A percentile compares a stretch with the other conserved stretches of the same genome.
These are phyloP conservation scores for Polymixis flavicincta DNA, from an alignment of 2,888 invertebrate species.

Conservation along the genomic window DNA sequence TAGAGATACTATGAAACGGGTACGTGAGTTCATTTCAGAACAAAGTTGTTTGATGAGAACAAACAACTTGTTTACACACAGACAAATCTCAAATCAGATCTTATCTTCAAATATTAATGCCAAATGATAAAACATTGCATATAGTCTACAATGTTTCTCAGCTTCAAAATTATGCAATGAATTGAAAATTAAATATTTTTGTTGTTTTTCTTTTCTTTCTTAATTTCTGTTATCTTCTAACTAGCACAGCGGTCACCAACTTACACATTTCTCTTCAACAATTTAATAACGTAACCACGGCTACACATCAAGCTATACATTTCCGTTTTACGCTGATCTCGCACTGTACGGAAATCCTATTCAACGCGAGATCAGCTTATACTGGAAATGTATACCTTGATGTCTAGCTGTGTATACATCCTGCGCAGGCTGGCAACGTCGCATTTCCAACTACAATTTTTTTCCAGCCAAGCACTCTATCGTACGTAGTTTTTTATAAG, in stretches of 20 bases:
- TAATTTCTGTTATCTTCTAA: neutral
- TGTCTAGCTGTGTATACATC: too few relatives aligned
- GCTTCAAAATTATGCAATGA: neutral
- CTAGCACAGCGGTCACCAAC: neutral
- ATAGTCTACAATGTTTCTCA: neutral
- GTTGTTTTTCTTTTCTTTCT: neutral
- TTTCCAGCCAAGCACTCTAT: too few relatives aligned
- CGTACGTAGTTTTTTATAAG: too few relatives aligned
- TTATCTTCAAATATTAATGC: constrained; percentile 18
- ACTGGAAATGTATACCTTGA: too few relatives aligned
- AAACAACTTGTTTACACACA: neutral
- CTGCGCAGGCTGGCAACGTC: too few relatives aligned
- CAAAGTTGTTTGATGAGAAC: neutral
- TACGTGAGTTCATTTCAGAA: constrained; percentile 82
- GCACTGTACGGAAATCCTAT: too few relatives aligned
- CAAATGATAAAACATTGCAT: constrained; percentile 22
- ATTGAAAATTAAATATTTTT: neutral
- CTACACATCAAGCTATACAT: too few relatives aligned
- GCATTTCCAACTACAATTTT: too few relatives aligned
- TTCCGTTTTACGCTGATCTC: too few relatives aligned
- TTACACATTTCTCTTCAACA: neutral
- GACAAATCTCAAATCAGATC: constrained; percentile 32
- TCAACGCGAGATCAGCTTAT: too few relatives aligned
- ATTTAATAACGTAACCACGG: neutral
- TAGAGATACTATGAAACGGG: constrained; percentile 96